These are phyloP conservation scores for Erebia aethiops DNA, from an alignment of 2,888 invertebrate genomes.

Conservation along the genomic window DNA sequence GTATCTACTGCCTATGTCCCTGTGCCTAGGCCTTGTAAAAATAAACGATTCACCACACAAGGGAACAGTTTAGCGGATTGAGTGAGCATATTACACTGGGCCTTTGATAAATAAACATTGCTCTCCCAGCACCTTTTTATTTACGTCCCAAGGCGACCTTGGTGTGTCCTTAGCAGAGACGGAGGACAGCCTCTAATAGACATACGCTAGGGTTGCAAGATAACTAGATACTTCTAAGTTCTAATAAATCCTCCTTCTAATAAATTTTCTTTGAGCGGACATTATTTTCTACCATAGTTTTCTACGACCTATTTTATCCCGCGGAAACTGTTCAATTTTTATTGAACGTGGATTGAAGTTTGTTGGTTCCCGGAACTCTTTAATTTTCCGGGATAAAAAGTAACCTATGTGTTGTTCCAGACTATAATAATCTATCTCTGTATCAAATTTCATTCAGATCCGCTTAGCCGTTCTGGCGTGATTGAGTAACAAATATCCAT, in stretches of 20 bases:
- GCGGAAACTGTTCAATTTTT: no score
- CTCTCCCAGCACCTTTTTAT: constrained; percentile 33
- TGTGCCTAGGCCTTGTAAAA: constrained; percentile 10
- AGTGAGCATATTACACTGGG: constrained; percentile 22
- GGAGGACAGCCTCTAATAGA: neutral
- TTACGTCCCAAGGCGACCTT: constrained; percentile 39
- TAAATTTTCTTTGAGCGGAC: constrained; percentile 14
- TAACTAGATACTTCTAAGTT: neutral
- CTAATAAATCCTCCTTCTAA: neutral
- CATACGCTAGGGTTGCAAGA: constrained; percentile 3
- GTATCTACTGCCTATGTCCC: neutral
- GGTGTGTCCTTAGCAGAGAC: constrained; percentile 39
- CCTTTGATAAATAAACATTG: constrained; percentile 33
- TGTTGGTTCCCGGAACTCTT: no score
- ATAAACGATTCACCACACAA: constrained; percentile 13
- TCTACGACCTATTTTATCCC: neutral
- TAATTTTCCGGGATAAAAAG: no score
- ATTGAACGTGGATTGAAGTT: no score
- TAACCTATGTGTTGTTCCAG: no score
- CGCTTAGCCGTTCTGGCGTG: no score
- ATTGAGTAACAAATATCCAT: no score
- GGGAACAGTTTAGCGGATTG: constrained; percentile 11
- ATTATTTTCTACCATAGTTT: no score
- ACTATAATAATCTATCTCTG: no score
- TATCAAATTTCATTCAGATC: no score